Percentiles rank a stretch among this genome's conserved stretches.
These are phyloP conservation scores for Chiroxiphia lanceolata DNA, from an alignment of 2,797 vertebrate genomes.

Conservation along the genomic window DNA sequence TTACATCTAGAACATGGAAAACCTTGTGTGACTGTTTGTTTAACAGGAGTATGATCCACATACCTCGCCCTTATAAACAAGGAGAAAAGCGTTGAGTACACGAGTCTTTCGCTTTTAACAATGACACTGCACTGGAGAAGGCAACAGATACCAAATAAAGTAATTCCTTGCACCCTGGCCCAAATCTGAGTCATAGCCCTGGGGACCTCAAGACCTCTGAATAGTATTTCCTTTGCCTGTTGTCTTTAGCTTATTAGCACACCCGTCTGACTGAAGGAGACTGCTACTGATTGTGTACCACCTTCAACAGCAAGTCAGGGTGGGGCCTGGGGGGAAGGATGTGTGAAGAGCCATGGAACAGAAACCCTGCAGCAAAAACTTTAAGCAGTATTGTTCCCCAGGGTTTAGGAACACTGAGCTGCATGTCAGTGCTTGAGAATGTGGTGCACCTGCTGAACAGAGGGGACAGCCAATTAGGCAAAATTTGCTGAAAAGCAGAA, in stretches of 20 bases:
- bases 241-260: slow-evolving; percentile 46
- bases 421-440: neutral
- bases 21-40: neutral
- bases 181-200: slow-evolving; percentile 50
- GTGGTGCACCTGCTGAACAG: neutral
- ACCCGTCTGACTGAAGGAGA: neutral
- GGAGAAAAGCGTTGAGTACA: neutral
- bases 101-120: neutral
- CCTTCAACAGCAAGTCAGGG: neutral
- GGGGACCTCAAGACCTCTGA: slow-evolving; percentile 12
- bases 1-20: slow-evolving; percentile 9
- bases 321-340: slow-evolving; percentile 22
- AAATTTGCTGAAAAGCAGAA: neutral
- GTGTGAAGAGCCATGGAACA: neutral
- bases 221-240: slow-evolving; percentile 42
- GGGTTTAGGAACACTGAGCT: neutral
- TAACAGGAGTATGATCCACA: neutral
- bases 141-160: slow-evolving; percentile 49
- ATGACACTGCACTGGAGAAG: neutral
- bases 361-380: neutral
- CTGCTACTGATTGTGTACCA: neutral
- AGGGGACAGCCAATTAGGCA: neutral
- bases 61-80: neutral
- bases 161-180: slow-evolving; percentile 41
- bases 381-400: neutral